phyloP scores from a whole-genome alignment of 2,888 invertebrate genomes.

The Campaea margaritaria region DNA sequence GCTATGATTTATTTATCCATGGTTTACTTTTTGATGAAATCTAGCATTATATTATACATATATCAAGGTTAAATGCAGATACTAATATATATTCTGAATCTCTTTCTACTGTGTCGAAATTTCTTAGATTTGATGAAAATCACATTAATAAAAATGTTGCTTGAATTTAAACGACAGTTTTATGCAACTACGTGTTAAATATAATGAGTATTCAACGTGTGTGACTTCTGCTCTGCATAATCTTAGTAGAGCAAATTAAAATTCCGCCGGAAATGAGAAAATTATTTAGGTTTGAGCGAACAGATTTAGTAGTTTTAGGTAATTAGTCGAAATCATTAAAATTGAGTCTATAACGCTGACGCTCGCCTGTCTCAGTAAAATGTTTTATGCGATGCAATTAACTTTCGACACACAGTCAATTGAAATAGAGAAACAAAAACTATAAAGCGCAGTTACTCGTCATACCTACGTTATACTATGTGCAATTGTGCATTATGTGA shows the following conservation, averaged over 20 bases:
- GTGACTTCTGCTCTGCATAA: constrained; percentile 6
- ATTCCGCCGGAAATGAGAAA: constrained; percentile 17
- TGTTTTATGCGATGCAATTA: constrained; percentile 13
- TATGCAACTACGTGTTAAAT: neutral
- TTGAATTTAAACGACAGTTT: neutral
- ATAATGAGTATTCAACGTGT: constrained; percentile 2
- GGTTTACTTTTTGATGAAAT: too few relatives aligned
- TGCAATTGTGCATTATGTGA: constrained; percentile 18
- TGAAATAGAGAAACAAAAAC: constrained; percentile 10
- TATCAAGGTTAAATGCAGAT: too few relatives aligned
- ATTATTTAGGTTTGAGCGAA: constrained; percentile 24
- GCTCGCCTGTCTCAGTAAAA: constrained; percentile 7
- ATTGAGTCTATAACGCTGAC: neutral
- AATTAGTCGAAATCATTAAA: constrained; percentile 16
- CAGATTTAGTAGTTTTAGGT: constrained; percentile 13
- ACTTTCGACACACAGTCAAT: constrained; percentile 17
- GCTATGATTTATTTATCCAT: too few relatives aligned
- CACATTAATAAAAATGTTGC: neutral
- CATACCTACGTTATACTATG: constrained; percentile 5
- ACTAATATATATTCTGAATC: too few relatives aligned
- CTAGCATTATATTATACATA: too few relatives aligned
- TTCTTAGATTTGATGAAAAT: too few relatives aligned
- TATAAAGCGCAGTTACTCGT: neutral
- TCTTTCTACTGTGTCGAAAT: too few relatives aligned
- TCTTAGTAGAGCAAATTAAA: constrained; percentile 11